These are phyloP conservation scores for Leucopsar rothschildi DNA, from an alignment of 2,113 vertebrate species.

Conservation along the genomic window DNA sequence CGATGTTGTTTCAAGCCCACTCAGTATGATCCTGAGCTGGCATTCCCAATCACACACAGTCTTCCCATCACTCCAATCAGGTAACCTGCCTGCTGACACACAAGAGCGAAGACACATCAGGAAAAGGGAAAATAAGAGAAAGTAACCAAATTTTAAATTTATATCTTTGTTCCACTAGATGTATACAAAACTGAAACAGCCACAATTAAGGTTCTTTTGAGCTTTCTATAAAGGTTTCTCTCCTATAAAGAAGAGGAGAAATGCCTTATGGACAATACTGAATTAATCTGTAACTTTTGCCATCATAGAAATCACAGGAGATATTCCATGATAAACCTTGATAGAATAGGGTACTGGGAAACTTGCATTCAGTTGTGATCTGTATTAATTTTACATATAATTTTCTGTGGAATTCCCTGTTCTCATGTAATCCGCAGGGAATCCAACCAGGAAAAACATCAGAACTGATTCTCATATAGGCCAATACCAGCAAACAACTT, in stretches of 20 bases:
- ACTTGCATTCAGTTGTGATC: neutral
- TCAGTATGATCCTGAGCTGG: neutral
- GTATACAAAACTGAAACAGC: neutral
- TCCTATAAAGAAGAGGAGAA: neutral
- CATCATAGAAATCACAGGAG: neutral
- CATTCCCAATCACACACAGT: neutral
- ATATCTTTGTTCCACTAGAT: neutral
- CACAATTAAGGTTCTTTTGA: neutral
- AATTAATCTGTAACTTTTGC: neutral
- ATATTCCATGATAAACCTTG: neutral
- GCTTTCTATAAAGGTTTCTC: neutral
- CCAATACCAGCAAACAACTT: neutral
- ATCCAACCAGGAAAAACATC: neutral
- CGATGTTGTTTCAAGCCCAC: neutral
- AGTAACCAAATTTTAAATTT: neutral
- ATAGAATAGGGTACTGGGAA: neutral
- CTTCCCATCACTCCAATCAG: neutral
- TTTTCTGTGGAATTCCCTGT: neutral
- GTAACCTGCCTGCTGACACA: neutral
- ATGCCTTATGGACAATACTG: neutral
- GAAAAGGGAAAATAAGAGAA: neutral
- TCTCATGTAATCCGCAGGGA: neutral
- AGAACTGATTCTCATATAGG: neutral
- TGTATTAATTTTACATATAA: neutral
- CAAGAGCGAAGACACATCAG: neutral